These are phyloP conservation scores for Camponotus fellah DNA, from an alignment of 2,888 invertebrate genomes.

Conservation along the genomic window DNA sequence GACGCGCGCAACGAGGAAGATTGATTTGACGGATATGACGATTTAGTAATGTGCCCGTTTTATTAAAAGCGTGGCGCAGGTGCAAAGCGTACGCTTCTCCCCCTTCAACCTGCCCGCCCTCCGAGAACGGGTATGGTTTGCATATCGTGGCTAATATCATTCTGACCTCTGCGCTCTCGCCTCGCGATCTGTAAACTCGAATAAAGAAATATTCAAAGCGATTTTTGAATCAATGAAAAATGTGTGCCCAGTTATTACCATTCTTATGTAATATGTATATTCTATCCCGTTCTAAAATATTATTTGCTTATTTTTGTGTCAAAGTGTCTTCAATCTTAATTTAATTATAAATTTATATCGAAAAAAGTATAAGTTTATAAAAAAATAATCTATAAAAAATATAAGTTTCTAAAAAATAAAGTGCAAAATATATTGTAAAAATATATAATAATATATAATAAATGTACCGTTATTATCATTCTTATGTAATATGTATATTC, in stretches of 20 bases:
- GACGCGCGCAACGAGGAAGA: slow-evolving; percentile 41
- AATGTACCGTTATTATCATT: neutral
- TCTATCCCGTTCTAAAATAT: neutral
- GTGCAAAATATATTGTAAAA: too few species aligned
- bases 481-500: neutral
- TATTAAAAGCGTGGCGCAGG: slow-evolving; percentile 54
- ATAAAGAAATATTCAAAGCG: neutral
- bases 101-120: neutral
- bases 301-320: neutral
- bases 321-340: neutral
- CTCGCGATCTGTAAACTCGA: neutral
- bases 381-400: too few species aligned
- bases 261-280: neutral
- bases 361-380: too few species aligned
- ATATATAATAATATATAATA: too few species aligned
- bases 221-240: neutral
- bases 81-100: slow-evolving; percentile 16
- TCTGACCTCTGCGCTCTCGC: slow-evolving; percentile 1
- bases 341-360: too few species aligned
- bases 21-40: slow-evolving; percentile 57
- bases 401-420: too few species aligned
- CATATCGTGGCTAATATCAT: slow-evolving; percentile 32
- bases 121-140: slow-evolving; percentile 17
- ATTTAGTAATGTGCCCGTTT: slow-evolving; percentile 60
- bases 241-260: neutral